These are phyloP conservation scores for Vespertilio murinus DNA, from an alignment of 2,797 vertebrate genomes.

Conservation along the genomic window DNA sequence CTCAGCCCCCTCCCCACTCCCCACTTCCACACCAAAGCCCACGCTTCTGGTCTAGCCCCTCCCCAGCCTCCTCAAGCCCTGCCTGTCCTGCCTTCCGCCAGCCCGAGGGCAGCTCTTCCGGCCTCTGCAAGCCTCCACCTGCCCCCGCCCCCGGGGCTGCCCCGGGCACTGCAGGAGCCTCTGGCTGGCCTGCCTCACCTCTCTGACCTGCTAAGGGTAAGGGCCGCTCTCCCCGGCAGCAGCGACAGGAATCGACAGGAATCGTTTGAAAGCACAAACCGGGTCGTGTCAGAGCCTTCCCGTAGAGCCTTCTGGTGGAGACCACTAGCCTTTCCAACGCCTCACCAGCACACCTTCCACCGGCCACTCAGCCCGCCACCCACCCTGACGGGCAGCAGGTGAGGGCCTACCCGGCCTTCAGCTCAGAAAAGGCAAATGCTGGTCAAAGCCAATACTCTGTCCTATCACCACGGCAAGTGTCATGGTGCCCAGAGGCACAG, in stretches of 20 bases:
- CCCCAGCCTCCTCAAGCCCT: background rate
- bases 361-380: fast-evolving
- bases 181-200: background rate
- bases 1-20: background rate
- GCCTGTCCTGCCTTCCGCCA: background rate
- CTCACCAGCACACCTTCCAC: background rate
- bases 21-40: background rate
- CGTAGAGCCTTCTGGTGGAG: background rate
- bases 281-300: background rate
- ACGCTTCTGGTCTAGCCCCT: background rate
- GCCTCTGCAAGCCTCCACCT: background rate
- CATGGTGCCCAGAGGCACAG: constrained; percentile 39
- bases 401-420: background rate
- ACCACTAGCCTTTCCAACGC: background rate
- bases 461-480: constrained; percentile 47
- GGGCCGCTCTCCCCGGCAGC: background rate
- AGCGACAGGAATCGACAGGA: background rate
- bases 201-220: background rate
- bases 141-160: background rate
- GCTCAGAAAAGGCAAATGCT: fast-evolving
- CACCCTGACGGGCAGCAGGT: fast-evolving
- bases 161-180: background rate
- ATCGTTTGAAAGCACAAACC: background rate
- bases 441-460: constrained; percentile 48
- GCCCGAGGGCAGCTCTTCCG: background rate